phyloP scores from a whole-genome alignment of 2,113 vertebrate species.

The Taurulus bubalis region DNA sequence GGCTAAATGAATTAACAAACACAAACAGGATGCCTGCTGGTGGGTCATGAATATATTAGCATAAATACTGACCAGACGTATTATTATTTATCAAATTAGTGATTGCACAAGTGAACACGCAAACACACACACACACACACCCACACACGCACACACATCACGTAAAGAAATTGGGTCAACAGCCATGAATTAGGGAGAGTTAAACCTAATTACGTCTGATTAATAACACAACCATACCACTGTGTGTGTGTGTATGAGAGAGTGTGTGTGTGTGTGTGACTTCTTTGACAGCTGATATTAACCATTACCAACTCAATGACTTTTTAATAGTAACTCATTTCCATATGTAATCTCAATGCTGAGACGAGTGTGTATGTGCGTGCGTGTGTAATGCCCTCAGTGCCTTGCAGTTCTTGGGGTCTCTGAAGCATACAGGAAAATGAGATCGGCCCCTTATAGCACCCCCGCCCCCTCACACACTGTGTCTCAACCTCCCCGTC shows the following conservation, averaged over 20 bases:
- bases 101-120: background rate
- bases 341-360: slow-evolving; percentile 65
- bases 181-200: slow-evolving; percentile 65
- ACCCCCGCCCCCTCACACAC: slow-evolving; percentile 16
- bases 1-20: slow-evolving; percentile 71
- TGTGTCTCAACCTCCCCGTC: slow-evolving; percentile 35
- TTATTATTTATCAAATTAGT: slow-evolving; percentile 80
- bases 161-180: slow-evolving; percentile 76
- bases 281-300: slow-evolving; percentile 75
- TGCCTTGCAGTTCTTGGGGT: slow-evolving; percentile 37
- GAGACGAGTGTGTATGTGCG: background rate
- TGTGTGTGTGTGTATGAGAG: slow-evolving; percentile 7
- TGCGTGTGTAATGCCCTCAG: slow-evolving; percentile 20
- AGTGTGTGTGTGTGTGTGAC: slow-evolving; percentile 31
- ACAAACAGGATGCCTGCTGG: slow-evolving; percentile 74
- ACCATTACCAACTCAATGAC: slow-evolving; percentile 76
- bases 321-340: slow-evolving; percentile 76
- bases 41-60: slow-evolving; percentile 80
- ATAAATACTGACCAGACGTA: slow-evolving; percentile 78
- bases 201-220: slow-evolving; percentile 74
- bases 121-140: slow-evolving; percentile 30
- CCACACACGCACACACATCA: slow-evolving; percentile 20
- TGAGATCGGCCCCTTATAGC: slow-evolving; percentile 54
- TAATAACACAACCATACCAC: slow-evolving; percentile 57
- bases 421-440: slow-evolving; percentile 61